phyloP scores from a whole-genome alignment of 2,797 vertebrate species.

The Protosalanx chinensis region DNA sequence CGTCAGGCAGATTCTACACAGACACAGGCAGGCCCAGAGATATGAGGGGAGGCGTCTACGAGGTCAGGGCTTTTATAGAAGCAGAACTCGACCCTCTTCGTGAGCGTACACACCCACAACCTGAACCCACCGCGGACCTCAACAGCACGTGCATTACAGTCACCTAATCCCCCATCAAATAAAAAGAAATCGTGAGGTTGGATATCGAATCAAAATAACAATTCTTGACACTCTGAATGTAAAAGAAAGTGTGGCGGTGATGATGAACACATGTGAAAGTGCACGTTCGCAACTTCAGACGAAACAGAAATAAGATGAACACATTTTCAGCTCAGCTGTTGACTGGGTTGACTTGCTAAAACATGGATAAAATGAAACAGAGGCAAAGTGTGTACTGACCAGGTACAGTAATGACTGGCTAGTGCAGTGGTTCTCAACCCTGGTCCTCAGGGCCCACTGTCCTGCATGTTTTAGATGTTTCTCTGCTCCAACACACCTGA shows the following conservation, averaged over 20 bases:
- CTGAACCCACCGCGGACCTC: no score
- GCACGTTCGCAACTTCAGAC: no score
- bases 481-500: no score
- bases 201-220: not conserved
- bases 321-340: no score
- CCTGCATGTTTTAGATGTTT: no score
- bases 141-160: no score
- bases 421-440: not conserved
- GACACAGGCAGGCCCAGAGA: slow-evolving; percentile 54
- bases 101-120: not conserved
- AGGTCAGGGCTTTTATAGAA: not conserved
- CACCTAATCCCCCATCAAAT: not conserved
- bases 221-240: no score
- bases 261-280: no score
- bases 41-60: not conserved
- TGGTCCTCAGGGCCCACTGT: no score
- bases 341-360: no score
- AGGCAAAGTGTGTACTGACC: not conserved
- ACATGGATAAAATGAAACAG: not conserved
- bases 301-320: no score
- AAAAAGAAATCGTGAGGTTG: not conserved
- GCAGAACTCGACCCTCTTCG: not conserved
- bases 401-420: not conserved
- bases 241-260: no score
- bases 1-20: slow-evolving; percentile 81